These are phyloP conservation scores for Muraenolepis orangiensis DNA, from an alignment of 2,797 vertebrate species.

Conservation along the genomic window DNA sequence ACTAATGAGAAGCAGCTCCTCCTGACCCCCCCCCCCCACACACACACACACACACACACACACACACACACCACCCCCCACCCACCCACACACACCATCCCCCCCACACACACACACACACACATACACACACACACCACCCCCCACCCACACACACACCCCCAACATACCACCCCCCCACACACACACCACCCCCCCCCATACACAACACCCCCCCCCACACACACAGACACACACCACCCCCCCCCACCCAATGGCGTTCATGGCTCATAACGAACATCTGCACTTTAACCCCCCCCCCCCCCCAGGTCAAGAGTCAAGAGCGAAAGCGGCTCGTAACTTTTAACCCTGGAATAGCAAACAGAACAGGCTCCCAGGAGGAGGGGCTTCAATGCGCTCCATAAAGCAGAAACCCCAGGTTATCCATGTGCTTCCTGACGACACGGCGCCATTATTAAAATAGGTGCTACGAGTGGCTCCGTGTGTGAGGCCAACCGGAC, in stretches of 20 bases:
- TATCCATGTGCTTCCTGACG: slow-evolving; percentile 7
- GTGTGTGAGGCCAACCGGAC: slow-evolving; percentile 28
- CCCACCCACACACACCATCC: not conserved
- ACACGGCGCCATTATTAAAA: not conserved
- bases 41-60: too few species aligned
- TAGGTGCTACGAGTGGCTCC: slow-evolving; percentile 2
- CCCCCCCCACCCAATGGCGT: not conserved
- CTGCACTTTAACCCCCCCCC: slow-evolving; percentile 27
- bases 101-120: too few species aligned
- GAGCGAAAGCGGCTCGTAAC: slow-evolving; percentile 21
- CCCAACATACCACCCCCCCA: too few species aligned
- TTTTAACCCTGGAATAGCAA: slow-evolving; percentile 3
- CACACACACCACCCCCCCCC: not conserved
- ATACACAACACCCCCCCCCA: not conserved
- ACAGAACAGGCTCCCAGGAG: slow-evolving; percentile 13
- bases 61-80: too few species aligned
- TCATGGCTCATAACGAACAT: slow-evolving; percentile 24
- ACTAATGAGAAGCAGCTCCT: slow-evolving; percentile 27
- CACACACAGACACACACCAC: too few species aligned
- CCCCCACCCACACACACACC: not conserved
- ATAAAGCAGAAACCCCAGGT: slow-evolving; percentile 20
- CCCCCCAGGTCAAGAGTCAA: not conserved
- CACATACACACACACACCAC: too few species aligned
- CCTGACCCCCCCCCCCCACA: not conserved
- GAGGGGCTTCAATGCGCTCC: slow-evolving; percentile 22